phyloP scores from a whole-genome alignment of 2,888 invertebrate species.

The Phymatocera aterrima region DNA sequence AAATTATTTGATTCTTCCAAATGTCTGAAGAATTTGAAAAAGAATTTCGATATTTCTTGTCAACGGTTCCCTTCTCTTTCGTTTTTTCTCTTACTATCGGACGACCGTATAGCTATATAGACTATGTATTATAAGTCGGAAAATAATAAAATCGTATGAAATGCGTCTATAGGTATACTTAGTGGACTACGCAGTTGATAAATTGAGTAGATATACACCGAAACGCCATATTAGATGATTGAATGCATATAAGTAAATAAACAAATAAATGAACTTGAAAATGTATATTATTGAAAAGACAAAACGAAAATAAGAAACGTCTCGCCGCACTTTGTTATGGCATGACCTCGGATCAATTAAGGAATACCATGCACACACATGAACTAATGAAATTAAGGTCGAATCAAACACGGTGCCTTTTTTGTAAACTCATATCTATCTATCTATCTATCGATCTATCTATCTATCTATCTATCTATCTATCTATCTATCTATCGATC shows the following conservation, averaged over 20 bases:
- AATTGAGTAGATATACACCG: neutral
- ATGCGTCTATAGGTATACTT: too few species aligned
- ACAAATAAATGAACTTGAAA: neutral
- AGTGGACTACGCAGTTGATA: neutral
- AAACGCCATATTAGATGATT: slow-evolving; percentile 15
- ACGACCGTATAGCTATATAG: too few species aligned
- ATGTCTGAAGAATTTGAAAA: too few species aligned
- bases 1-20: too few species aligned
- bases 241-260: neutral
- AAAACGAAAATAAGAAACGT: neutral
- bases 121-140: neutral
- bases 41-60: too few species aligned
- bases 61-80: too few species aligned
- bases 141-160: neutral
- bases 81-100: too few species aligned
- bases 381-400: too few species aligned
- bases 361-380: too few species aligned
- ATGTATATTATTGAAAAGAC: neutral
- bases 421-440: neutral
- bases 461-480: neutral
- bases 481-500: neutral
- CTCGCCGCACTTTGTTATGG: too few species aligned
- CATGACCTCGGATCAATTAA: too few species aligned
- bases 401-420: slow-evolving; percentile 31
- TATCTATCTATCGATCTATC: neutral